Percentiles rank a stretch among this genome's conserved stretches.
These are phyloP conservation scores for Caenorhabditis drosophilae DNA, from an alignment of 2,888 invertebrate species.

Conservation along the genomic window DNA sequence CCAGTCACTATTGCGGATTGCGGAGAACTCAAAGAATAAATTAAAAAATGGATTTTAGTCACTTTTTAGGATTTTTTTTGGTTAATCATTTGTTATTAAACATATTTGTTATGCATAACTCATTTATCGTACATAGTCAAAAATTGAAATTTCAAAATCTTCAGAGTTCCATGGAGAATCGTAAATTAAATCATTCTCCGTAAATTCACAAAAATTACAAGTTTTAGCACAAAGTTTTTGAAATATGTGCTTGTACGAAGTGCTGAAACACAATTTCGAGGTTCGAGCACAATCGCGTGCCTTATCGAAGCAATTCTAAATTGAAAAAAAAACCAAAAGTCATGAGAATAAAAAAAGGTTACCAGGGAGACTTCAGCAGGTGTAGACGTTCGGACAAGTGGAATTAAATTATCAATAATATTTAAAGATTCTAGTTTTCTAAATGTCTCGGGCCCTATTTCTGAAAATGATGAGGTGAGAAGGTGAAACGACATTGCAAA, in stretches of 20 bases:
- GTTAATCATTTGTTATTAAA: constrained; percentile 5
- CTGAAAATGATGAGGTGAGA: no score
- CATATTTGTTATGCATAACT: constrained; percentile 4
- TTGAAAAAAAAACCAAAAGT: background rate
- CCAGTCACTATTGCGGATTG: constrained; percentile 72
- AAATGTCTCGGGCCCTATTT: constrained; percentile 22
- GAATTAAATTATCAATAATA: constrained; percentile 22
- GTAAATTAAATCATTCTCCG: constrained; percentile 13
- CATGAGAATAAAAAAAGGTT: constrained; percentile 4
- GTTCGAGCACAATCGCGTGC: constrained; percentile 24
- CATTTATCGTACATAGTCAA: constrained; percentile 7
- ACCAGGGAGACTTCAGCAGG: constrained; percentile 1
- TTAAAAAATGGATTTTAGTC: background rate
- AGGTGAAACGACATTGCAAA: no score
- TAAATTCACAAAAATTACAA: constrained; percentile 19
- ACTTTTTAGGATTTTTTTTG: constrained; percentile 2
- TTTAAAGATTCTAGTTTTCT: constrained; percentile 24
- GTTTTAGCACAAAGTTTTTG: constrained; percentile 31
- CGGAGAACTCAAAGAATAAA: constrained; percentile 48
- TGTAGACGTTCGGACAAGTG: constrained; percentile 4
- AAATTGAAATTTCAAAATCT: constrained; percentile 7
- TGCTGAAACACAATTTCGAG: constrained; percentile 17
- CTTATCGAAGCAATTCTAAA: constrained; percentile 19
- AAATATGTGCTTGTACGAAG: constrained; percentile 13
- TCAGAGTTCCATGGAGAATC: no score